Evolutionary conservation across 2,888 invertebrate species (phyloP).

Genomic region (Venusia cambrica): DNA sequence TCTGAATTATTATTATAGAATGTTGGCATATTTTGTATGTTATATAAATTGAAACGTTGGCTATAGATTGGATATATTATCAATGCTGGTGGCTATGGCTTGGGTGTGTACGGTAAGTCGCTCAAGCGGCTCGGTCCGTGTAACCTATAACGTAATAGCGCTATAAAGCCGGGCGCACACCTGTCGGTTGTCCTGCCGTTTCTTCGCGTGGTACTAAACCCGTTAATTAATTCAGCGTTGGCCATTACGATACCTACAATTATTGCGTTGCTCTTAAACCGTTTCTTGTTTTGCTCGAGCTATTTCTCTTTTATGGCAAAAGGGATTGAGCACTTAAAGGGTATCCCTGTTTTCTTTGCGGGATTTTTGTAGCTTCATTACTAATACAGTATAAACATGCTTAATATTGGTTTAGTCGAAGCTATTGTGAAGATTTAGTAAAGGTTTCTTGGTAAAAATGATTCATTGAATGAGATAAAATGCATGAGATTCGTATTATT

Average conservation of each 20-base stretch:
- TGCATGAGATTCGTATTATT: too few relatives aligned
- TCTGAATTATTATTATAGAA: slow-evolving; percentile 4
- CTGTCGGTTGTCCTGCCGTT: slow-evolving; percentile 31
- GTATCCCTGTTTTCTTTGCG: slow-evolving; percentile 32
- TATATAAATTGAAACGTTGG: too few relatives aligned
- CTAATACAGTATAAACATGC: slow-evolving; percentile 24
- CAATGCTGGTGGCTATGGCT: neutral
- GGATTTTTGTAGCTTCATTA: slow-evolving; percentile 34
- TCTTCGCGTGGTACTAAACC: slow-evolving; percentile 46
- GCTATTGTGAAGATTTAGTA: too few relatives aligned
- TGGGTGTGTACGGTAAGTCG: slow-evolving; percentile 50
- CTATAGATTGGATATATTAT: slow-evolving; percentile 1
- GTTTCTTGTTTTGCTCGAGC: slow-evolving; percentile 46
- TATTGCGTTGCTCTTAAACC: slow-evolving; percentile 49
- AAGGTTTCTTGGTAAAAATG: too few relatives aligned
- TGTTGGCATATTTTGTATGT: slow-evolving; percentile 2
- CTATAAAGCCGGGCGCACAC: slow-evolving; percentile 65
- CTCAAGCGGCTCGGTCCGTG: slow-evolving; percentile 52
- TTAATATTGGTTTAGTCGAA: slow-evolving; percentile 23
- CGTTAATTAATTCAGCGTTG: slow-evolving; percentile 70
- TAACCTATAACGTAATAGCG: slow-evolving; percentile 57
- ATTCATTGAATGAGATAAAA: too few relatives aligned
- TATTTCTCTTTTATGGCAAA: slow-evolving; percentile 45
- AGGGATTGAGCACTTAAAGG: slow-evolving; percentile 43
- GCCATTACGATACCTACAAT: slow-evolving; percentile 59